phyloP scores from a whole-genome alignment of 2,888 invertebrate genomes.

The Chymomyza procnemis region DNA sequence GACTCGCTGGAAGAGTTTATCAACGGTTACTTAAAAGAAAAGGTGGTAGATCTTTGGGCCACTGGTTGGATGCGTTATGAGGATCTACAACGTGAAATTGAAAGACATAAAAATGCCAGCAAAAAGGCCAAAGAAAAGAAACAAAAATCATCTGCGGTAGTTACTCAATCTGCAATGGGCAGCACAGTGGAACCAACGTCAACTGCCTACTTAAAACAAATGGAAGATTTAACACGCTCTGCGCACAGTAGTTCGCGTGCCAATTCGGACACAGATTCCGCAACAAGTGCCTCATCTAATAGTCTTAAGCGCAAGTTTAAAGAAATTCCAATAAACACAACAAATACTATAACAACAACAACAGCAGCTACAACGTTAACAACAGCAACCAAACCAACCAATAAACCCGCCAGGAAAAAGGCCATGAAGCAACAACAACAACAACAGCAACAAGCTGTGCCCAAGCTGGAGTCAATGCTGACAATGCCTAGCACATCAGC shows the following conservation, averaged over 20 bases:
- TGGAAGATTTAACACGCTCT: conserved; percentile 53
- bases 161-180: conserved; percentile 4
- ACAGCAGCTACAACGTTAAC: conserved; percentile 21
- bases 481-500: conserved; percentile 51
- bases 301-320: conserved; percentile 55
- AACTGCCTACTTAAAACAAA: conserved; percentile 40
- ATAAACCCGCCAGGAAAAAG: conserved; percentile 42
- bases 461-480: conserved; percentile 39
- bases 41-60: conserved; percentile 80
- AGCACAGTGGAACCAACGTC: not conserved
- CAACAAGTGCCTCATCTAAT: conserved; percentile 68
- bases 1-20: conserved; percentile 80
- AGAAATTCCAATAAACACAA: conserved; percentile 12
- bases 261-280: conserved; percentile 74
- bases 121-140: conserved; percentile 65
- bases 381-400: conserved; percentile 6
- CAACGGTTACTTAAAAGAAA: conserved; percentile 78
- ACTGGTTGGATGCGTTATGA: conserved; percentile 80
- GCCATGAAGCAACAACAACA: conserved; percentile 19
- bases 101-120: conserved; percentile 66
- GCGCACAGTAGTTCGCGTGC: conserved; percentile 55
- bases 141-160: conserved; percentile 15
- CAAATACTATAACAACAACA: conserved; percentile 17
- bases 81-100: conserved; percentile 76
- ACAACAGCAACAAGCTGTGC: conserved; percentile 12